Conservation (phyloP, 2,888 invertebrate genomes). For the Pyralis farinalis region DNA sequence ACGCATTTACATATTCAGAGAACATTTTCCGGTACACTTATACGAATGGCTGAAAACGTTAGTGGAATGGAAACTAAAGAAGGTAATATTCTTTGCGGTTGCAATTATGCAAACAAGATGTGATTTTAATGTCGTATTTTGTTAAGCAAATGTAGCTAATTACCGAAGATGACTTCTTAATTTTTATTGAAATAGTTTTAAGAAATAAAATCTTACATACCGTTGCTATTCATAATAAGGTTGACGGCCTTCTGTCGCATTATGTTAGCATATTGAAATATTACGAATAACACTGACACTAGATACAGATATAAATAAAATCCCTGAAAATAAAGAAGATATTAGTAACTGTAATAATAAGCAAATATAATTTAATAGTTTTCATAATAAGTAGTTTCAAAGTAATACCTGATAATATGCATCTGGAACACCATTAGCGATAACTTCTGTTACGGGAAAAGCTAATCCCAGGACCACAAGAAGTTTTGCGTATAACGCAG, state of each 20-base stretch:
- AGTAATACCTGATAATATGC: constrained; percentile 85
- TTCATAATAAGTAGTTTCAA: background rate
- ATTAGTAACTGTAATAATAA: background rate
- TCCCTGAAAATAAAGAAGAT: constrained; percentile 76
- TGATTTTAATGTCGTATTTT: constrained; percentile 79
- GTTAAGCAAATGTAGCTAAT: constrained; percentile 74
- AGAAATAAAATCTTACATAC: constrained; percentile 35
- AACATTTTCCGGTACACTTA: constrained; percentile 51
- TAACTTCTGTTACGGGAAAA: constrained; percentile 93
- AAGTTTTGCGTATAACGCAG: constrained; percentile 92
- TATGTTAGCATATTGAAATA: constrained; percentile 85
- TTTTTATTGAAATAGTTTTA: constrained; percentile 15
- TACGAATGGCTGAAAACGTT: constrained; percentile 55
- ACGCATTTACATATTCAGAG: constrained; percentile 28
- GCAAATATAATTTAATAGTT: too few relatives aligned
- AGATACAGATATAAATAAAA: constrained; percentile 92
- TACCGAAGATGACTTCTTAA: constrained; percentile 38
- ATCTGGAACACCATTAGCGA: constrained; percentile 87
- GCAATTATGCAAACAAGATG: constrained; percentile 78
- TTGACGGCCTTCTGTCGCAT: constrained; percentile 83
- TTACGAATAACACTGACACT: constrained; percentile 88
- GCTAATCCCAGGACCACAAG: constrained; percentile 92
- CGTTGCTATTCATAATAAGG: constrained; percentile 77
- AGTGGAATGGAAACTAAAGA: constrained; percentile 67
- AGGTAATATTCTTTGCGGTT: constrained; percentile 63